Evolutionary conservation across 1,140 invertebrate genomes (phyloP), one percentile per base, ranked within the genome.

Genomic region (Venustaconcha ellipsiformis): DNA sequence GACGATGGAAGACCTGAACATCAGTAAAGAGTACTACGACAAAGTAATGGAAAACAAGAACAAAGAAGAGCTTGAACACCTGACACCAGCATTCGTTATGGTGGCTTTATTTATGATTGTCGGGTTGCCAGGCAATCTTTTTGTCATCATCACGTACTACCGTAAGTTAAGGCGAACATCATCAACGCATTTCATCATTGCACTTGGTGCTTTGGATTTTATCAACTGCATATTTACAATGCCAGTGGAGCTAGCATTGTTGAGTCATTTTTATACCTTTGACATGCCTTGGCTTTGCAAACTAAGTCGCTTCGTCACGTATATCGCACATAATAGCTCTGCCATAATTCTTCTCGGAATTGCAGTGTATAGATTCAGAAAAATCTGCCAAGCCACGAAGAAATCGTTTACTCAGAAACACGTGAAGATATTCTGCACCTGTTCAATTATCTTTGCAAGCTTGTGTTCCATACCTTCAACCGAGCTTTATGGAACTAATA

Each of bases 211-310:
- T 14, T 70, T 82, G 23, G 84, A 85, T 70, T 78, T 84, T 14
- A 70, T 85, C 20, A 84, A 83, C 74, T 85, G 82, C 65, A 65
- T 82, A 14, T 77, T 84, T 67, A 80, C 80, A n/a, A 82, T 85
- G 76, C 84, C 84, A 5, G 83, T 79, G 12, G 84, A 85, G 66
- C 72, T 84, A 20, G 67, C 67, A 14, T 60, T 82, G 23, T 74
- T 84, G 66, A 37, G 59, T 14, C 77, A 82, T 30, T 82, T 80
- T 64, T 85, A 80, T 72, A 80, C 72, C 58, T 83, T 85, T 68
- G 78, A 78, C 17, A 76, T 30, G 11, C 78, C 74, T 18, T 64
- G 67, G 14, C 60, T 81, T 57, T 85, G 84, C 67, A 85, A 84
- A 63, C 59, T 83, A 20, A 79, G 79, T 1, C 66, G 82, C 5